Conservation (phyloP, 2,113 vertebrate genomes). For the Xiphorhynchus elegans region DNA sequence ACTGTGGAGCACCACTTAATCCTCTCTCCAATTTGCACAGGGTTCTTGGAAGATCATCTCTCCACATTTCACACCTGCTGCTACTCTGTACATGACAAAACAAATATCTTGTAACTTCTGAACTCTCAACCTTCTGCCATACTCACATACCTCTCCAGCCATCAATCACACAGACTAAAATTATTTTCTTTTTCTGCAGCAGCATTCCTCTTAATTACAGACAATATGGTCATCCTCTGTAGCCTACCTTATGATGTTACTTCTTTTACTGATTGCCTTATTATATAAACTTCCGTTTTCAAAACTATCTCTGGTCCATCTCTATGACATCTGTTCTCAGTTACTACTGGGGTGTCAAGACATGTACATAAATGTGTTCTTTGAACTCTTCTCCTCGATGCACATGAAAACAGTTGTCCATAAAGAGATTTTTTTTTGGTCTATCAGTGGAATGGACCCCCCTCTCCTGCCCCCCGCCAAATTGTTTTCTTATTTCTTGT, state of each 20-base stretch:
- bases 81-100: background rate
- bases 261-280: background rate
- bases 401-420: background rate
- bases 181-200: background rate
- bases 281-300: background rate
- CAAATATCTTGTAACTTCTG: background rate
- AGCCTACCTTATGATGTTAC: background rate
- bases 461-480: too few species aligned
- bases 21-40: background rate
- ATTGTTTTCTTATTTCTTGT: background rate
- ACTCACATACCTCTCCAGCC: background rate
- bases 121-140: background rate
- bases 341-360: background rate
- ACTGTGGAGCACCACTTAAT: background rate
- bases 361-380: background rate
- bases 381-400: background rate
- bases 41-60: background rate
- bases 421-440: background rate
- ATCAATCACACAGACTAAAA: background rate
- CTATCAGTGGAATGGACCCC: background rate
- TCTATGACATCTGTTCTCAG: background rate
- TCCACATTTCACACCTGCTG: background rate
- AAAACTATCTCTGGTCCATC: background rate
- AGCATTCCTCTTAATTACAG: background rate
- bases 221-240: background rate